Evolutionary conservation across 2,888 invertebrate genomes (phyloP).

Genomic region (Macaria liturata): DNA sequence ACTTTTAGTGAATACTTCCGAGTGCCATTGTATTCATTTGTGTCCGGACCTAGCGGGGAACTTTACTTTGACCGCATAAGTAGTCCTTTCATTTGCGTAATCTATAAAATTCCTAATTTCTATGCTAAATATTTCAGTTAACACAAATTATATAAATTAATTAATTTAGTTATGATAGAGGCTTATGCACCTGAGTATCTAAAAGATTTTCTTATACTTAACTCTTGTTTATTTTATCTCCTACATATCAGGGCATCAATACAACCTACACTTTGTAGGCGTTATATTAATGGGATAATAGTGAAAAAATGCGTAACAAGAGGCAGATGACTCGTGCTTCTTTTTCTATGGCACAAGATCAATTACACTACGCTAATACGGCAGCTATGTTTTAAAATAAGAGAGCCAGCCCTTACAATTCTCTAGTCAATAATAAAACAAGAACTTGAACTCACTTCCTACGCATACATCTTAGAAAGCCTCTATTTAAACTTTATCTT

Average conservation of each 20-base stretch:
- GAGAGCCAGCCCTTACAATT: constrained; percentile 6
- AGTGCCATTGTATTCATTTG: constrained; percentile 28
- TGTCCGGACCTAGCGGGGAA: constrained; percentile 18
- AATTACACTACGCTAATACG: too few relatives aligned
- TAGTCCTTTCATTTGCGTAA: constrained; percentile 20
- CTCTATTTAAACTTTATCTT: constrained; percentile 42
- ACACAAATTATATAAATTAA: not conserved
- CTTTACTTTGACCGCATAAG: constrained; percentile 23
- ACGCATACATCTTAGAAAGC: constrained; percentile 36
- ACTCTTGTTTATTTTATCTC: too few relatives aligned
- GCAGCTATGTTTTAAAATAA: not conserved
- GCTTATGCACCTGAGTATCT: too few relatives aligned
- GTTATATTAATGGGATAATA: too few relatives aligned
- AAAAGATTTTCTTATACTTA: too few relatives aligned
- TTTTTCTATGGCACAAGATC: too few relatives aligned
- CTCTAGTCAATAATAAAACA: constrained; percentile 31
- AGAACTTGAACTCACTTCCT: constrained; percentile 30
- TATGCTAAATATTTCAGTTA: not conserved
- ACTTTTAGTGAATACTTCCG: constrained; percentile 33
- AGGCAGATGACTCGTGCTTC: too few relatives aligned
- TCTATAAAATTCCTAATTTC: constrained; percentile 14
- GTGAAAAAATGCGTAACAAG: too few relatives aligned
- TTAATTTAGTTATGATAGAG: constrained; percentile 1
- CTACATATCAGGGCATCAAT: not conserved
- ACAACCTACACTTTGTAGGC: too few relatives aligned